A percentile compares a stretch with the other conserved stretches of the same genome.
phyloP scores from a whole-genome alignment of 2,113 vertebrate species.

The Panurus biarmicus region DNA sequence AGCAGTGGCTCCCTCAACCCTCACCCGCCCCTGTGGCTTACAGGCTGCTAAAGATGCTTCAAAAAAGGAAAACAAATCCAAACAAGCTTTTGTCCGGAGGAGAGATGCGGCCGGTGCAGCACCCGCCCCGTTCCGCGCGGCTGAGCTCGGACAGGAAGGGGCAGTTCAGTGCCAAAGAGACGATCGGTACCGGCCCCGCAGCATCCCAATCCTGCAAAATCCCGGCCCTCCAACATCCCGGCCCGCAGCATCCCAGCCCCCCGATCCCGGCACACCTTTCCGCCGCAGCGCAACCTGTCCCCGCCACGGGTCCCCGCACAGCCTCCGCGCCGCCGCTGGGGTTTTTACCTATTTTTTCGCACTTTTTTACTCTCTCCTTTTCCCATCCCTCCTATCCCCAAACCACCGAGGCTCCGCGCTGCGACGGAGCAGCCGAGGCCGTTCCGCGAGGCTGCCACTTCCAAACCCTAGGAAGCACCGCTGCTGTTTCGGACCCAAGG shows the following conservation, averaged over 20 bases:
- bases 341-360: accelerated
- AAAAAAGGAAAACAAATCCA: background rate
- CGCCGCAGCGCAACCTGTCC: background rate
- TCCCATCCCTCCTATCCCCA: background rate
- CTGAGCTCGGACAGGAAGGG: background rate
- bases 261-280: background rate
- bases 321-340: background rate
- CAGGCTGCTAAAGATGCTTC: background rate
- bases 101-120: background rate
- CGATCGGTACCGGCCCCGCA: too few relatives aligned
- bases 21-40: background rate
- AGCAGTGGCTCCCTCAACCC: too few relatives aligned
- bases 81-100: background rate
- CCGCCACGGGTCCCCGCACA: background rate
- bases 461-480: background rate
- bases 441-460: background rate
- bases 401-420: too few relatives aligned
- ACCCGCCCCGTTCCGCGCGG: background rate
- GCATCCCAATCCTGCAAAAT: background rate
- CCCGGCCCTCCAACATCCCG: background rate
- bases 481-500: background rate
- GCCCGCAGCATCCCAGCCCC: background rate
- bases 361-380: accelerated
- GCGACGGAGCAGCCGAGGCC: background rate
- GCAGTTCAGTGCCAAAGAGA: background rate